These are phyloP conservation scores for Ardeotis arabs DNA, from an alignment of 2,113 vertebrate species.

Conservation along the genomic window DNA sequence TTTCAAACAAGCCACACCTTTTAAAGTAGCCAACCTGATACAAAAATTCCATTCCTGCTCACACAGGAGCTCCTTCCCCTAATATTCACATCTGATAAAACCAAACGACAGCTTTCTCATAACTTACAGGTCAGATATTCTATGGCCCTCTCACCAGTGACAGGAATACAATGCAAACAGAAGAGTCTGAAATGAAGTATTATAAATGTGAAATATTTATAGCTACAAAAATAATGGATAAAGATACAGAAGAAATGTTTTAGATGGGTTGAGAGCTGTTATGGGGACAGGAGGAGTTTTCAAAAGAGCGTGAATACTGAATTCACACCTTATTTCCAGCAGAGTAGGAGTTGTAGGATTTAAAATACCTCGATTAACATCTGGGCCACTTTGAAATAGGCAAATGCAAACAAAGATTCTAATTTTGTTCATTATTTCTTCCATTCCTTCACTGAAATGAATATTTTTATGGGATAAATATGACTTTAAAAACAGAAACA, in stretches of 20 bases:
- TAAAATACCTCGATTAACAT: background rate
- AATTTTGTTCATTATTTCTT: background rate
- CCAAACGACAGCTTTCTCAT: background rate
- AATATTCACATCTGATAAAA: background rate
- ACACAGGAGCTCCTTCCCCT: background rate
- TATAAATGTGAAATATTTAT: background rate
- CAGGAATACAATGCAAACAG: background rate
- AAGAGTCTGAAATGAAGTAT: background rate
- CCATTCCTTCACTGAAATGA: background rate
- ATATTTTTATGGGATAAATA: background rate
- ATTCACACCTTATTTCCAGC: background rate
- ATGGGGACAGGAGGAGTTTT: background rate
- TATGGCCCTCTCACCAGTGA: background rate
- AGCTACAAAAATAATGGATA: background rate
- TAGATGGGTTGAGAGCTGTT: background rate
- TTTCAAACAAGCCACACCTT: background rate
- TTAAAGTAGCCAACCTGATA: background rate
- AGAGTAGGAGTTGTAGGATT: background rate
- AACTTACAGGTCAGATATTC: background rate
- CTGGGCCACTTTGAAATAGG: background rate
- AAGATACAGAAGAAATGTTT: background rate
- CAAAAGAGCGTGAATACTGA: background rate
- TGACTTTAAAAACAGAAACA: background rate
- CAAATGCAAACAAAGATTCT: background rate
- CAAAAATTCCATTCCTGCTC: background rate